Evolutionary conservation across 2,888 invertebrate genomes (phyloP).

Genomic region (Listrodromus nycthemerus): DNA sequence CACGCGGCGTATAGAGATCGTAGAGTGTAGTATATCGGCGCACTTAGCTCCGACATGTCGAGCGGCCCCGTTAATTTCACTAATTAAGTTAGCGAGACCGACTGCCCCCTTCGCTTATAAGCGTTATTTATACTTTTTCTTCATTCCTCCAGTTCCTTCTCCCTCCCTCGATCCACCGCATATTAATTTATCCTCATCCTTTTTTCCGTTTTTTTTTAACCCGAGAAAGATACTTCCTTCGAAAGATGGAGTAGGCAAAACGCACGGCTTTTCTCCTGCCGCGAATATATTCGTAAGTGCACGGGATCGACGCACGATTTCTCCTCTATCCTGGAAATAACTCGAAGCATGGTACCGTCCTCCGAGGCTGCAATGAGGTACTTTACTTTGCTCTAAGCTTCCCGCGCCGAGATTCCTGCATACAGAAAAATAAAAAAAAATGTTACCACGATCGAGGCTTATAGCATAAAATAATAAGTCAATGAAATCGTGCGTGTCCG

Average conservation of each 20-base stretch:
- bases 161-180: constrained; percentile 20
- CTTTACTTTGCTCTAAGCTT: background rate
- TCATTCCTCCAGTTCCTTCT: constrained; percentile 62
- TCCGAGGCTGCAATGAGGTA: background rate
- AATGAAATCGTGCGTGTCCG: constrained; percentile 58
- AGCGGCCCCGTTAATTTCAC: constrained; percentile 82
- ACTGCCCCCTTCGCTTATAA: constrained; percentile 70
- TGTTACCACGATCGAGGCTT: background rate
- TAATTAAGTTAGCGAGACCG: constrained; percentile 83
- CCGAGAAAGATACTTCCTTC: constrained; percentile 47
- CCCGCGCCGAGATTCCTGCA: background rate
- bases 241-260: constrained; percentile 10
- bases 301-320: constrained; percentile 42
- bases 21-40: constrained; percentile 55
- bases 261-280: constrained; percentile 4
- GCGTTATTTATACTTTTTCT: constrained; percentile 74
- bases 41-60: constrained; percentile 79
- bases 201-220: constrained; percentile 28
- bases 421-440: background rate
- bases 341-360: constrained; percentile 29
- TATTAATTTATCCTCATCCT: constrained; percentile 59
- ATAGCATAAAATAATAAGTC: constrained; percentile 56
- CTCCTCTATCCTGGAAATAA: constrained; percentile 33
- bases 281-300: background rate
- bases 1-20: constrained; percentile 12